Percentiles rank a stretch among this genome's conserved stretches.
phyloP scores from a whole-genome alignment of 2,113 vertebrate genomes.

The Petaurus breviceps region DNA sequence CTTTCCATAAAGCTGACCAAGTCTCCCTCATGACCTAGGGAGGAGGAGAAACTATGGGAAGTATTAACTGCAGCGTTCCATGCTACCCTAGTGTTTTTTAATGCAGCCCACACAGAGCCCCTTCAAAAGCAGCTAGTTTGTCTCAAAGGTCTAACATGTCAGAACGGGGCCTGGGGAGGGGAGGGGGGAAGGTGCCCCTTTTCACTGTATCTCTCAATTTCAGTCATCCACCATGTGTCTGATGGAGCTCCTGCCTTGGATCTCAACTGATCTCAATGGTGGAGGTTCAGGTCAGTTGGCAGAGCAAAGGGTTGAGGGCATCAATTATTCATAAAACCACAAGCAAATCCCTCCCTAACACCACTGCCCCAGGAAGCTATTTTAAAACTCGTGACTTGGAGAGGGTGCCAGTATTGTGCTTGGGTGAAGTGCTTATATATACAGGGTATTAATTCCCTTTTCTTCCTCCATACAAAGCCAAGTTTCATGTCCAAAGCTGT shows the following conservation, averaged over 20 bases:
- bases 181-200: background rate
- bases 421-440: conserved; percentile 29
- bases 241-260: conserved; percentile 2
- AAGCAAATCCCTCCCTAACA: background rate
- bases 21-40: background rate
- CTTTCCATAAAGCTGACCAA: conserved; percentile 17
- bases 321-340: background rate
- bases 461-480: background rate
- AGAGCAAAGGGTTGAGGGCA: conserved; percentile 13
- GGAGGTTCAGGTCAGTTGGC: background rate
- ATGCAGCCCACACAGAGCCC: background rate
- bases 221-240: background rate
- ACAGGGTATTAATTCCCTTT: background rate
- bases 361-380: conserved; percentile 2
- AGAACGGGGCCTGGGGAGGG: conserved; percentile 15
- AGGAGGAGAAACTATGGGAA: background rate
- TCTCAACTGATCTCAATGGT: background rate
- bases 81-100: background rate
- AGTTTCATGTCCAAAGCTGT: conserved; percentile 40
- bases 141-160: conserved; percentile 4
- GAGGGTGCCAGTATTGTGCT: background rate
- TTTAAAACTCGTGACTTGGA: background rate
- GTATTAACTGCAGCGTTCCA: background rate
- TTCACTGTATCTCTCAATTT: conserved; percentile 18
- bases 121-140: background rate